Conservation (phyloP, 2,888 invertebrate genomes). For the Meta bourneti region DNA sequence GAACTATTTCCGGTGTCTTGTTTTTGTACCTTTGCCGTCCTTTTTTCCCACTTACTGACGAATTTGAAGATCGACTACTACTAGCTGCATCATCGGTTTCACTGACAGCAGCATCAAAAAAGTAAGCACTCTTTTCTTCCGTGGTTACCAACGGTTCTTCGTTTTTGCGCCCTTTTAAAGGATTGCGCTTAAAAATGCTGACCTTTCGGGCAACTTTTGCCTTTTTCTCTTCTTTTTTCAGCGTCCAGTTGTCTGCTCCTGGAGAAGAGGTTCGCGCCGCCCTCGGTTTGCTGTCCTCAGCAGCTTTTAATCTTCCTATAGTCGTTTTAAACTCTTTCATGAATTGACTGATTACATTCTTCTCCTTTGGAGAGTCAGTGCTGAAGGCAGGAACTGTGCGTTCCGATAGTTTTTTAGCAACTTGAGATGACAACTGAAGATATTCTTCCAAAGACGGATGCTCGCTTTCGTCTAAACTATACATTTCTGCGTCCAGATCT, state of each 20-base stretch:
- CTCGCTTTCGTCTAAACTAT: constrained; percentile 70
- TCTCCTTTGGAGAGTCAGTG: constrained; percentile 64
- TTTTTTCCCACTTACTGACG: constrained; percentile 47
- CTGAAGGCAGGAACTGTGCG: constrained; percentile 70
- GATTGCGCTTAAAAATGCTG: constrained; percentile 70
- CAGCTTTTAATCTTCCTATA: constrained; percentile 62
- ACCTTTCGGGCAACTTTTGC: constrained; percentile 62
- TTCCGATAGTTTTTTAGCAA: constrained; percentile 75
- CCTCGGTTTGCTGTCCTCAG: constrained; percentile 58
- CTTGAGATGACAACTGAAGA: constrained; percentile 70
- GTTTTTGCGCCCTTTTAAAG: constrained; percentile 61
- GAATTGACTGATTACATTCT: constrained; percentile 70
- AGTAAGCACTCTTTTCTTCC: constrained; percentile 43
- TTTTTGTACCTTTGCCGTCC: constrained; percentile 22
- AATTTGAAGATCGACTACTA: constrained; percentile 49
- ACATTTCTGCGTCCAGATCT: constrained; percentile 64
- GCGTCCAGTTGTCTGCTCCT: constrained; percentile 73
- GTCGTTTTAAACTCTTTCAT: constrained; percentile 74
- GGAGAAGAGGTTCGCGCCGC: constrained; percentile 34
- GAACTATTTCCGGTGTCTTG: constrained; percentile 70
- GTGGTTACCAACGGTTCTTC: constrained; percentile 68
- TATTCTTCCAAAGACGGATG: constrained; percentile 76
- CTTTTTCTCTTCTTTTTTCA: constrained; percentile 69
- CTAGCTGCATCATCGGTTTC: constrained; percentile 64
- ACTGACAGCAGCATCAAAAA: constrained; percentile 22